These are phyloP conservation scores for Callitettix versicolor DNA, from an alignment of 1,140 invertebrate species.

Conservation along the genomic window DNA sequence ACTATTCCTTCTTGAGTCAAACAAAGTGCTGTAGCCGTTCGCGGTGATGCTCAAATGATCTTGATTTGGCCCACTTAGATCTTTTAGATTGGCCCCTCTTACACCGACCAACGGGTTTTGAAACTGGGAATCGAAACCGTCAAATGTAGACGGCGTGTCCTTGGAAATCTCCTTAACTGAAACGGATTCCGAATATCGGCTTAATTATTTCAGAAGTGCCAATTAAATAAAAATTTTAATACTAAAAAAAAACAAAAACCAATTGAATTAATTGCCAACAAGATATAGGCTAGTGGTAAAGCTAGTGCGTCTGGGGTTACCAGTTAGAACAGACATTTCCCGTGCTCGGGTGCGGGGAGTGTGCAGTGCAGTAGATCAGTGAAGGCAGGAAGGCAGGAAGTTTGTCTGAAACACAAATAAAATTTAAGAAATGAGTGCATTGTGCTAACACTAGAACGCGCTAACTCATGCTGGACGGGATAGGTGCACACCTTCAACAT, in stretches of 20 bases:
- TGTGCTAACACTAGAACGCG: too few relatives aligned
- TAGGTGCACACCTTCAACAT: too few relatives aligned
- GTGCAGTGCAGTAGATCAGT: background rate
- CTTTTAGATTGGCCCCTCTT: slow-evolving; percentile 5
- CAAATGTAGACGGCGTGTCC: slow-evolving; percentile 9
- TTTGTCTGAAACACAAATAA: too few relatives aligned
- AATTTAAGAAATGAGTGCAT: too few relatives aligned
- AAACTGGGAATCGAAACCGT: slow-evolving; percentile 10
- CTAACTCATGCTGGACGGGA: too few relatives aligned
- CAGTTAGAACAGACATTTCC: background rate
- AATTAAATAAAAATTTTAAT: slow-evolving; percentile 3
- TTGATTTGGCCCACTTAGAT: slow-evolving; percentile 5
- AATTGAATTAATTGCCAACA: slow-evolving; percentile 11
- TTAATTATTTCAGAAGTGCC: slow-evolving; percentile 10
- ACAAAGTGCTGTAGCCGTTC: slow-evolving; percentile 15
- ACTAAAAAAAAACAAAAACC: too few relatives aligned
- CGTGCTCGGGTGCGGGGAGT: background rate
- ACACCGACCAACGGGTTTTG: slow-evolving; percentile 13
- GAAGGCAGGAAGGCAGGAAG: background rate
- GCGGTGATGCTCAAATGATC: slow-evolving; percentile 12
- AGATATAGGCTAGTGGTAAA: slow-evolving; percentile 2
- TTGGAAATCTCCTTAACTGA: slow-evolving; percentile 18
- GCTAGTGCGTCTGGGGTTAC: slow-evolving; percentile 11
- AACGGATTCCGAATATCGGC: slow-evolving; percentile 17
- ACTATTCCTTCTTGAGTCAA: slow-evolving; percentile 7